Evolutionary conservation across 2,888 invertebrate species (phyloP), one percentile per base, ranked within the genome.

Genomic region (Leucophenga montana): DNA sequence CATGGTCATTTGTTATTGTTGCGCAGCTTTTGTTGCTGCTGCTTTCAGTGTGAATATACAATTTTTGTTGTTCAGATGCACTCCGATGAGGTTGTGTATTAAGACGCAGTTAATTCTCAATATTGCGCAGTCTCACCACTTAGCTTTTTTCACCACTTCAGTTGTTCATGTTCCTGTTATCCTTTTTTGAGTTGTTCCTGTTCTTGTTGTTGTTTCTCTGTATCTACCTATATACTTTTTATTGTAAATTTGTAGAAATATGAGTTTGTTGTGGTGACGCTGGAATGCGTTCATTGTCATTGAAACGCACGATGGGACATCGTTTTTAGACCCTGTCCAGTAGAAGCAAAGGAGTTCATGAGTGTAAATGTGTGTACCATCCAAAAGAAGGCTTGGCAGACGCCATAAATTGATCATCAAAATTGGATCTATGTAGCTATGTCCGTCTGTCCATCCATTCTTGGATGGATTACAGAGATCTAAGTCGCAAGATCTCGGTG

Each of bases 291-390:
- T 80, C 73, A 81, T 79, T 84, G 80, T 81, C 80, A 81, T 81
- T 81, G 84, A 81, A 81, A 83, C 76, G 80, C 80, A 82, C 80
- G 80, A 84, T 81, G 80, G 84, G 80, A 84, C 80, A 81, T 81
- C 83, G 82, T 84, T 82, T 71, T 73, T 78, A 13, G 1, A 9
- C 22, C 11, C 56, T 22, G 14, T 56, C 22, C 9, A n/a, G n/a
- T n/a, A n/a, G n/a, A n/a, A n/a, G n/a, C n/a, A n/a, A n/a, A n/a
- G n/a, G n/a, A n/a, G n/a, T n/a, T n/a, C n/a, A n/a, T n/a, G n/a
- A n/a, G n/a, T n/a, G n/a, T n/a, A n/a, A n/a, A n/a, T n/a, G n/a
- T n/a, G n/a, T n/a, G n/a, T n/a, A n/a, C n/a, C n/a, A n/a, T n/a
- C n/a, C n/a, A n/a, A n/a, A n/a, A n/a, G n/a, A n/a, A n/a, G n/a